These are phyloP conservation scores for Brevipalpus yothersi DNA, from an alignment of 1,140 invertebrate genomes.

Conservation along the genomic window DNA sequence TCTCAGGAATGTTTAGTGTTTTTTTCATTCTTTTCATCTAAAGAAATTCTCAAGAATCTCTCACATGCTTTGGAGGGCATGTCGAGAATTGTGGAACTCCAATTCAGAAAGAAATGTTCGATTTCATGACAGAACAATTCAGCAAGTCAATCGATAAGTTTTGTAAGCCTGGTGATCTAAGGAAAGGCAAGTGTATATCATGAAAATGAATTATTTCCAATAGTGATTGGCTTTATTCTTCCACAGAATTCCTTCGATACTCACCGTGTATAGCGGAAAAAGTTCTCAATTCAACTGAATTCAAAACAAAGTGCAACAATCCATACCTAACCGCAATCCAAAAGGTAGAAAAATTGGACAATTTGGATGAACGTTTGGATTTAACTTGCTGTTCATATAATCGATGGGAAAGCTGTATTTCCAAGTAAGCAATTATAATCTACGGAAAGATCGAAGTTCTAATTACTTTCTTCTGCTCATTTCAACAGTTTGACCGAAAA, in stretches of 20 bases:
- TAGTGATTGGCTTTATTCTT: neutral
- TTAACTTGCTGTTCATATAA: neutral
- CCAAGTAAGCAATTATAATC: neutral
- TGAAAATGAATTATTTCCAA: neutral
- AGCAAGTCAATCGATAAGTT: constrained; percentile 12
- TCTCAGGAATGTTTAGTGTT: neutral
- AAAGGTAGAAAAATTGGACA: neutral
- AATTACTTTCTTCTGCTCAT: neutral
- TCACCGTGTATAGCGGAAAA: constrained; percentile 11
- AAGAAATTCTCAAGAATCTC: constrained; percentile 1
- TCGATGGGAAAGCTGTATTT: neutral
- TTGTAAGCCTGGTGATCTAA: constrained; percentile 8
- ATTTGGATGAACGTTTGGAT: neutral
- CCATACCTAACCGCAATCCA: constrained; percentile 1
- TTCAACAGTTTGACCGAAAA: neutral
- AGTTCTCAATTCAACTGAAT: constrained; percentile 2
- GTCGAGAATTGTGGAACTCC: constrained; percentile 15
- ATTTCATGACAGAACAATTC: constrained; percentile 13
- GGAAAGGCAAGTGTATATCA: constrained; percentile 2
- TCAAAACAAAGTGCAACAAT: constrained; percentile 4
- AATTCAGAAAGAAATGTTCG: constrained; percentile 14
- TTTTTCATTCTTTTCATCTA: neutral
- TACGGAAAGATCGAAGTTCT: too few species aligned
- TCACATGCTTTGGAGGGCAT: constrained; percentile 13
- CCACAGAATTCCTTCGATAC: constrained; percentile 6